Evolutionary conservation across 2,888 invertebrate species (phyloP).

Genomic region (Drosophila sordidula): DNA sequence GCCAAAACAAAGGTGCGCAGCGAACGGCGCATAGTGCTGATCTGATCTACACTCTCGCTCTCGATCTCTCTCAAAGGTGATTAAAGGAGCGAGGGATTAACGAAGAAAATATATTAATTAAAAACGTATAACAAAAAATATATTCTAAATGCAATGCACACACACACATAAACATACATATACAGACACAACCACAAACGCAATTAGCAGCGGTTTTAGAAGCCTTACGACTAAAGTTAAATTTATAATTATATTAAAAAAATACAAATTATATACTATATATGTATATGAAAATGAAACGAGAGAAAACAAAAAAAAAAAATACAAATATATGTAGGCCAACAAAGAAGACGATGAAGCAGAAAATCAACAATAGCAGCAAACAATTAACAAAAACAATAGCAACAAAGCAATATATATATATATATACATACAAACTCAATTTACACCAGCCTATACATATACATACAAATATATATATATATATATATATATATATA

Average conservation of each 20-base stretch:
- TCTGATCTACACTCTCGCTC: not conserved
- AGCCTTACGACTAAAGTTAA: slow-evolving; percentile 64
- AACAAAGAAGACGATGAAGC: slow-evolving; percentile 26
- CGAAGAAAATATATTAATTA: slow-evolving; percentile 14
- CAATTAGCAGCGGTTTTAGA: slow-evolving; percentile 76
- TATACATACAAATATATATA: slow-evolving; percentile 13
- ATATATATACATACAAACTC: slow-evolving; percentile 27
- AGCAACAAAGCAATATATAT: slow-evolving; percentile 55
- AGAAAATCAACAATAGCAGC: slow-evolving; percentile 31
- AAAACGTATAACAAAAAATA: slow-evolving; percentile 25
- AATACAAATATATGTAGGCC: slow-evolving; percentile 17
- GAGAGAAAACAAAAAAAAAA: slow-evolving; percentile 14
- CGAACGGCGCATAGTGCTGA: not conserved
- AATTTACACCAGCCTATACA: slow-evolving; percentile 38
- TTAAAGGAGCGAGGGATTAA: slow-evolving; percentile 17
- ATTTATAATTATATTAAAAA: slow-evolving; percentile 38
- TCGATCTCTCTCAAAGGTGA: slow-evolving; percentile 6
- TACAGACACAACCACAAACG: slow-evolving; percentile 40
- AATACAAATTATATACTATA: slow-evolving; percentile 18
- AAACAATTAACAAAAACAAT: slow-evolving; percentile 37
- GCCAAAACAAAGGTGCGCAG: slow-evolving; percentile 6
- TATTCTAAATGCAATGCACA: slow-evolving; percentile 65
- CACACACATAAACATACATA: slow-evolving; percentile 11
- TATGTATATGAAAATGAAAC: slow-evolving; percentile 39
- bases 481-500: slow-evolving; percentile 31